These are phyloP conservation scores for Cydia strobilella DNA, from an alignment of 1,140 invertebrate species.

Conservation along the genomic window DNA sequence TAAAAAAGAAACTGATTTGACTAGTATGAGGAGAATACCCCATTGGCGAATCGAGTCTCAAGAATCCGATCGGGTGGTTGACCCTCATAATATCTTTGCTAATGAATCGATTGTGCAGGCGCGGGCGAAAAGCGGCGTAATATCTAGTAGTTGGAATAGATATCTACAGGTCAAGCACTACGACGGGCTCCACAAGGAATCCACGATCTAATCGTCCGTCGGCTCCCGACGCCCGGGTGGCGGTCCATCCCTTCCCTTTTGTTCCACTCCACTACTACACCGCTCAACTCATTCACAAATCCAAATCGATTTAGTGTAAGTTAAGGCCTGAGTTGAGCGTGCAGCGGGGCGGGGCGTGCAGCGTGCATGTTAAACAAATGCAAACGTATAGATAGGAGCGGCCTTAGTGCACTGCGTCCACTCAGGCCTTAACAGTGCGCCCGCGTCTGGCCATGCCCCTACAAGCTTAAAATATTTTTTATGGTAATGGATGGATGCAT, in stretches of 20 bases:
- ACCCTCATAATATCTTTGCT: conserved; percentile 12
- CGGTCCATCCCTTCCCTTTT: conserved; percentile 56
- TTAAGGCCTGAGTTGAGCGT: no score
- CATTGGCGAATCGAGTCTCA: background rate
- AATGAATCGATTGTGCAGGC: conserved; percentile 22
- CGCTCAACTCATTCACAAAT: conserved; percentile 47
- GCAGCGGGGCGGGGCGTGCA: no score
- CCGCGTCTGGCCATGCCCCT: conserved; percentile 38
- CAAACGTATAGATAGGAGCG: no score
- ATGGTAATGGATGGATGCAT: conserved; percentile 60
- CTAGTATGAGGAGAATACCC: no score
- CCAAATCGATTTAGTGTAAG: conserved; percentile 41
- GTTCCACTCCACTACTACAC: conserved; percentile 55
- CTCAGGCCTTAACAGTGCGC: no score
- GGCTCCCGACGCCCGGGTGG: conserved; percentile 63
- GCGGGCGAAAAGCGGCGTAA: background rate
- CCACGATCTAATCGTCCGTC: conserved; percentile 40
- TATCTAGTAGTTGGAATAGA: conserved; percentile 3
- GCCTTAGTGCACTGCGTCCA: no score
- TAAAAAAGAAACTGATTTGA: no score
- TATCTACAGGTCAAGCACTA: conserved; percentile 1
- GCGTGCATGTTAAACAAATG: no score
- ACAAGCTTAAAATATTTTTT: conserved; percentile 58
- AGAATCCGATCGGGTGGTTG: background rate
- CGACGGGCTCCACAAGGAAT: conserved; percentile 35